Base-by-base conservation (phyloP, 1,140 invertebrate species). In the Maniola jurtina region DNA sequence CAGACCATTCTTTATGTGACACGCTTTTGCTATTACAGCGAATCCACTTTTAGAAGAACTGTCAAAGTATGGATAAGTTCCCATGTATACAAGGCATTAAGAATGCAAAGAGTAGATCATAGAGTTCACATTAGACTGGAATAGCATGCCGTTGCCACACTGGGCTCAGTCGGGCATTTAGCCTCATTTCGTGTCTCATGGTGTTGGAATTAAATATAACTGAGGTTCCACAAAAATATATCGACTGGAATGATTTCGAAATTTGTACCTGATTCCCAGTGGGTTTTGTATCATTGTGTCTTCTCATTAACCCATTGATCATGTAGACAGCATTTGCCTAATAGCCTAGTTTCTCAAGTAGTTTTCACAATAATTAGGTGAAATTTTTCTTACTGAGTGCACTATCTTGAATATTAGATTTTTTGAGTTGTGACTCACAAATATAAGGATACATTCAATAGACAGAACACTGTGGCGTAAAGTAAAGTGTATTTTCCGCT, bases 1-100 rank as follows among this genome's bases (percentile, higher is more conserved):
- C 76, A 76, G 76, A 77, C 79, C 80, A 74, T 82, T 76, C 79
- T 80, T 83, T 85, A 85, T 83, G 80, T 70, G 76, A 79, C 83
- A 85, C 80, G 79, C 73, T 83, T 83, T 79, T 71, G 81, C 77
- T 83, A 79, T 83, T 82, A 83, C 76, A 74, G 70, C 59, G 55
- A 48, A 68, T 66, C 78, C 78, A 82, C 73, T 76, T 73, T 79
- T 60, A 73, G 42, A 66, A 69, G 78, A 76, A 40, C 81, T 73
- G 62, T 75, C 73, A 70, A 68, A 59, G 70, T 61, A 66, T 78
- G 68, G 59, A 57, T 55, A 52, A 50, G 63, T 64, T 58, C 63
- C 55, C 62, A 68, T 66, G 73, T 76, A 68, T 52, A 56, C 64
- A 62, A 70, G 65, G 66, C 63, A 67, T 66, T 68, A 61, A 52